Conservation (phyloP, 2,888 invertebrate genomes). For the Noctua pronuba region DNA sequence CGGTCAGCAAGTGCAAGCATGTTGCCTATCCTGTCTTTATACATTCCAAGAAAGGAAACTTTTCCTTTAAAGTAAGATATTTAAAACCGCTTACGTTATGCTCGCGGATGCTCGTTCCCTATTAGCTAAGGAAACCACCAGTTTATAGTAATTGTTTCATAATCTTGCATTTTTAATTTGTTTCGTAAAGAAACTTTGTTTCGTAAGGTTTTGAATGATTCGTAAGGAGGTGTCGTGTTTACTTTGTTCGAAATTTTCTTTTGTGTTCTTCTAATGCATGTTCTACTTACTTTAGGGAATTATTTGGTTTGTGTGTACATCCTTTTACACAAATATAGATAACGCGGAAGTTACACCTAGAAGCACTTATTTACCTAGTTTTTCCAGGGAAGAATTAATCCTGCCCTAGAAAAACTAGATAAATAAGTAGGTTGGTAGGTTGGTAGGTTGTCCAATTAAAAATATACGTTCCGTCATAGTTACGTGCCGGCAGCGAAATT, state of each 20-base stretch:
- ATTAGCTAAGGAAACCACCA: constrained; percentile 26
- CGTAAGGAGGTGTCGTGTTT: not conserved
- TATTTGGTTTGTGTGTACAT: not conserved
- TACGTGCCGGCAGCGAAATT: not conserved
- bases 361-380: not conserved
- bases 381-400: not conserved
- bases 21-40: constrained; percentile 48
- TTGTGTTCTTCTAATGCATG: not conserved
- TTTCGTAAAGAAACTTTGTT: constrained; percentile 6
- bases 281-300: not conserved
- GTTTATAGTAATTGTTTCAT: constrained; percentile 33
- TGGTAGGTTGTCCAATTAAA: not conserved
- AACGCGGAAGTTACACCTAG: not conserved
- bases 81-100: constrained; percentile 40
- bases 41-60: constrained; percentile 57
- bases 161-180: constrained; percentile 10
- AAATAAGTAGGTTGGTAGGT: too few species aligned
- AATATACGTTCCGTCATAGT: not conserved
- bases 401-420: too few species aligned
- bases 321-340: not conserved
- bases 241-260: not conserved
- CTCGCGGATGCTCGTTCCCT: constrained; percentile 25
- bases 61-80: constrained; percentile 54
- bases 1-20: constrained; percentile 32
- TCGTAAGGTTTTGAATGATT: not conserved